phyloP scores from a whole-genome alignment of 2,888 invertebrate species.

The Dysmachus trigonus region DNA sequence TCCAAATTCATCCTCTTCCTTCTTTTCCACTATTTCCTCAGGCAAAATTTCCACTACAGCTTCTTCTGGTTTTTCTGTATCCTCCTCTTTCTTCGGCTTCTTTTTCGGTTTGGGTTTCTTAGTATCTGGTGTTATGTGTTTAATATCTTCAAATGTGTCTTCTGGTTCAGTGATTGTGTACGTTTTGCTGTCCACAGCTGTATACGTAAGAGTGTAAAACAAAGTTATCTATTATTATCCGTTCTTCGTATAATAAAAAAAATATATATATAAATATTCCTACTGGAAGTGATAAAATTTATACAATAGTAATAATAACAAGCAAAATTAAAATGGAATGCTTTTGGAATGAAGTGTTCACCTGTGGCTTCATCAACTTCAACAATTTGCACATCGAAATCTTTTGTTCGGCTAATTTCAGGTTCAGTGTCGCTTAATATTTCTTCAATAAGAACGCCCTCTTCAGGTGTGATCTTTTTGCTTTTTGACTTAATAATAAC shows the following conservation, averaged over 20 bases:
- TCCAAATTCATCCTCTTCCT: slow-evolving; percentile 51
- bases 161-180: slow-evolving; percentile 64
- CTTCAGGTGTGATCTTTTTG: slow-evolving; percentile 61
- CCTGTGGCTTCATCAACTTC: slow-evolving; percentile 62
- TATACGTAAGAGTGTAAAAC: slow-evolving; percentile 55
- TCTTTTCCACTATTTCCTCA: slow-evolving; percentile 55
- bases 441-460: slow-evolving; percentile 62
- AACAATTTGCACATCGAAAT: slow-evolving; percentile 60
- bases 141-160: slow-evolving; percentile 61
- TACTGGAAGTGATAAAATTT: neutral
- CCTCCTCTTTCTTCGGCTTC: neutral
- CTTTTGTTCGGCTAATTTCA: slow-evolving; percentile 54
- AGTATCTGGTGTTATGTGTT: slow-evolving; percentile 58
- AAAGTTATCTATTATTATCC: slow-evolving; percentile 1
- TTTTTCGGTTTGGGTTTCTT: slow-evolving; percentile 49
- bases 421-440: slow-evolving; percentile 62
- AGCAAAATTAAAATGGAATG: neutral
- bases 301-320: neutral
- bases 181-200: slow-evolving; percentile 61
- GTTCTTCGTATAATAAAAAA: neutral
- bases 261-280: neutral
- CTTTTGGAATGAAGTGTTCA: slow-evolving; percentile 50
- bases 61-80: slow-evolving; percentile 54
- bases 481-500: slow-evolving; percentile 61
- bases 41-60: slow-evolving; percentile 55